Conservation (phyloP, 2,797 vertebrate species). For the Novumbra hubbsi region DNA sequence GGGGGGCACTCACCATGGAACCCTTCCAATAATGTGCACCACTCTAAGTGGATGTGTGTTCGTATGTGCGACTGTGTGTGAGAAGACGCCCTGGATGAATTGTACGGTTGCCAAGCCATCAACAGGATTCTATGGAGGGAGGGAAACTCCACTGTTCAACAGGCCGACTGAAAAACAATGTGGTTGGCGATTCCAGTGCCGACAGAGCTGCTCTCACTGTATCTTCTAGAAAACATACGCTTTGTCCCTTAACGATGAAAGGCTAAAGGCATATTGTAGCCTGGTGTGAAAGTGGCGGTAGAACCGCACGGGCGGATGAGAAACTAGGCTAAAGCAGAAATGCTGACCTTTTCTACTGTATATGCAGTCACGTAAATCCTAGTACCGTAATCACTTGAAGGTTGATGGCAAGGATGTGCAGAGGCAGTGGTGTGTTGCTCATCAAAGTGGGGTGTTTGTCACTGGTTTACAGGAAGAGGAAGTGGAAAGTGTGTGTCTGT, state of each 20-base stretch:
- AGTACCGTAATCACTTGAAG: background rate
- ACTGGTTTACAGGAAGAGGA: background rate
- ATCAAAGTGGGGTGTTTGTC: slow-evolving; percentile 8
- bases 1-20: slow-evolving; percentile 27
- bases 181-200: slow-evolving; percentile 28
- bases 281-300: background rate
- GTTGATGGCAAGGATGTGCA: background rate
- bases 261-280: background rate
- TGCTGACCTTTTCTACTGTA: background rate
- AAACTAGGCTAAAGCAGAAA: background rate
- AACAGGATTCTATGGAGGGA: slow-evolving; percentile 37
- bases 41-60: slow-evolving; percentile 16
- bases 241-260: background rate
- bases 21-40: slow-evolving; percentile 3
- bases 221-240: slow-evolving; percentile 28
- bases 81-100: slow-evolving; percentile 51
- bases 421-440: background rate
- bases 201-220: slow-evolving; percentile 48
- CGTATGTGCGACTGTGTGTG: background rate
- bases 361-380: background rate
- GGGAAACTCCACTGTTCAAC: slow-evolving; percentile 29
- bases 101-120: slow-evolving; percentile 55
- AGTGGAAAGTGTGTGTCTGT: slow-evolving; percentile 5
- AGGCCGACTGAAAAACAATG: slow-evolving; percentile 32
- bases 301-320: background rate